Evolutionary conservation across 2,113 vertebrate species (phyloP), one percentile per base, ranked within the genome.

Genomic region (Xiphophorus hellerii): DNA sequence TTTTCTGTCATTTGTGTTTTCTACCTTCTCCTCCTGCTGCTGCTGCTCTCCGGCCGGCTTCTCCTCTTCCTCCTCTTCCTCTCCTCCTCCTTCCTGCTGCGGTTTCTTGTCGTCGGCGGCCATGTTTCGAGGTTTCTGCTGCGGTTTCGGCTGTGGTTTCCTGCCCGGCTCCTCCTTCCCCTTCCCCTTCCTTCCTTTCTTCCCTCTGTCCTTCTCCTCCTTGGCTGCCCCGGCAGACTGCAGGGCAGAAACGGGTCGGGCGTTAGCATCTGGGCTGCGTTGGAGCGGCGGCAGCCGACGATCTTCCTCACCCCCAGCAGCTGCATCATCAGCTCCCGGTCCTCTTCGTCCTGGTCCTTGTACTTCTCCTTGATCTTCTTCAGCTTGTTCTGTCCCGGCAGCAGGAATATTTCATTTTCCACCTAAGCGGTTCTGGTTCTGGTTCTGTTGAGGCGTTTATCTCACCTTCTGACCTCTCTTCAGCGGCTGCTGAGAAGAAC

Each of bases 291-390:
- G 35, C 3, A 6, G 17, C 4, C 3, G 3, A 25, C 33, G 30
- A 66, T 27, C 11, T 37, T 63, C 69, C 96, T 96, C 91, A 99
- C 98, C 84, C 96, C 98, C 25, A 99, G 92, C 69, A 99, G 93
- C 92, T 98, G 97, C 98, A 99, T 99, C 91, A 95, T 97, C 81
- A 99, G 95, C 91, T 99, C 96, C 15, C 98, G 90, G 80, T 99
- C 98, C 91, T 99, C 98, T 51, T 99, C 97, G 22, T 99, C 98
- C 92, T 99, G 98, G 90, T 99, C 97, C 87, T 96, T 97, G 90
- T 99, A 99, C 90, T 99, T 99, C 92, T 98, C 98, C 85, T 97
- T 98, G 90, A 99, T 99, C 87, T 99, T 99, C 93, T 98, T 99
- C 86, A 98, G 92, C 82, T 99, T 99, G 91, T 96, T 98, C 98